A percentile compares a stretch with the other conserved stretches of the same genome.
phyloP scores from a whole-genome alignment of 2,888 invertebrate species.

The Eurytoma adleriae region DNA sequence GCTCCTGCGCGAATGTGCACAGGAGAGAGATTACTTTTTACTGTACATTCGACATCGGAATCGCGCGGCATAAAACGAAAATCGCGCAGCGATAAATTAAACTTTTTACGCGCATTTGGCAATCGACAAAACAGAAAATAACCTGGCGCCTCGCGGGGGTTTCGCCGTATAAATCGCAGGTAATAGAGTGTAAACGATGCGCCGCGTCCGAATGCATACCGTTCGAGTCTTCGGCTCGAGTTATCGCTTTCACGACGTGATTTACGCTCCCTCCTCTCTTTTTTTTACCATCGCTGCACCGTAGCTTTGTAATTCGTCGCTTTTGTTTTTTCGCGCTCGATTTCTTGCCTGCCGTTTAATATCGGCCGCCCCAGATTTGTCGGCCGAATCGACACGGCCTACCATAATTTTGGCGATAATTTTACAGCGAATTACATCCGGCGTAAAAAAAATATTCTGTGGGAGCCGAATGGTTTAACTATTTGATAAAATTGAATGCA shows the following conservation, averaged over 20 bases:
- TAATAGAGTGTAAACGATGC: conserved; percentile 49
- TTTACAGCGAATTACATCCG: too few species aligned
- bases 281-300: neutral
- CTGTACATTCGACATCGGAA: neutral
- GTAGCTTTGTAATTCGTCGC: conserved; percentile 19
- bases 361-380: neutral
- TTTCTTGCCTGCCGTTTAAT: conserved; percentile 13
- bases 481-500: too few species aligned
- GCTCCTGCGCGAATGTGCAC: neutral
- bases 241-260: conserved; percentile 50
- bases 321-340: conserved; percentile 1
- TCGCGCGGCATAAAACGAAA: neutral
- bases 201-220: conserved; percentile 1
- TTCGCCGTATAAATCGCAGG: conserved; percentile 29
- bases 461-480: too few species aligned
- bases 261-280: conserved; percentile 24
- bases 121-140: conserved; percentile 13
- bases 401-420: neutral
- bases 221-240: conserved; percentile 24
- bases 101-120: neutral
- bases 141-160: neutral
- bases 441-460: too few species aligned
- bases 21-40: conserved; percentile 14
- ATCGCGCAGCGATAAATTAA: conserved; percentile 22
- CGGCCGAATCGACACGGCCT: neutral